Evolutionary conservation across 1,140 invertebrate species (phyloP).

Genomic region (Chelonus insularis): DNA sequence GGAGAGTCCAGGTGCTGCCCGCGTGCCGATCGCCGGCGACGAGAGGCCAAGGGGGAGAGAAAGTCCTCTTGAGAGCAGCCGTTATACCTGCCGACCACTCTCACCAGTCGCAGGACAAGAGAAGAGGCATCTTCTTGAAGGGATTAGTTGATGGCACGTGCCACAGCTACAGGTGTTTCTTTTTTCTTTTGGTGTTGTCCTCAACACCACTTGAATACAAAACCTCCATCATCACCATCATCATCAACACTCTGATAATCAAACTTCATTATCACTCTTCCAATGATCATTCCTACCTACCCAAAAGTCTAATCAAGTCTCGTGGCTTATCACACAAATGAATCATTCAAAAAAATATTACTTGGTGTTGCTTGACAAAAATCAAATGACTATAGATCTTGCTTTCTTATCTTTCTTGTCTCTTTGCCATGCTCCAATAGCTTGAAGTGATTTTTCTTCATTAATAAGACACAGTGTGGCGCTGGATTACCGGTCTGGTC

Average conservation of each 20-base stretch:
- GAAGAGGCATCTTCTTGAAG: slow-evolving; percentile 7
- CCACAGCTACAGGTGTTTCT: slow-evolving; percentile 46
- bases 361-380: slow-evolving; percentile 12
- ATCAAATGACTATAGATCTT: slow-evolving; percentile 5
- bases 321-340: too few relatives aligned
- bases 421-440: slow-evolving; percentile 28
- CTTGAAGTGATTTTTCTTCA: slow-evolving; percentile 24
- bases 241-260: not conserved
- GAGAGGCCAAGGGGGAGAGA: slow-evolving; percentile 14
- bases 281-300: too few relatives aligned
- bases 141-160: slow-evolving; percentile 46
- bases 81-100: slow-evolving; percentile 18
- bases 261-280: not conserved
- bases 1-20: slow-evolving; percentile 18
- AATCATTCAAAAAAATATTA: not conserved
- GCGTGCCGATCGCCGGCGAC: slow-evolving; percentile 10
- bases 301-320: too few relatives aligned
- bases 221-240: not conserved
- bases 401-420: slow-evolving; percentile 9
- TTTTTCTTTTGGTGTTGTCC: slow-evolving; percentile 34
- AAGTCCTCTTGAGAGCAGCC: slow-evolving; percentile 6
- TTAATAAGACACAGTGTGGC: slow-evolving; percentile 25
- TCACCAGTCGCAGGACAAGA: slow-evolving; percentile 12
- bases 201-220: not conserved
- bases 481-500: slow-evolving; percentile 9